phyloP scores from a whole-genome alignment of 1,140 invertebrate species.

The Neoseiulus cucumeris region DNA sequence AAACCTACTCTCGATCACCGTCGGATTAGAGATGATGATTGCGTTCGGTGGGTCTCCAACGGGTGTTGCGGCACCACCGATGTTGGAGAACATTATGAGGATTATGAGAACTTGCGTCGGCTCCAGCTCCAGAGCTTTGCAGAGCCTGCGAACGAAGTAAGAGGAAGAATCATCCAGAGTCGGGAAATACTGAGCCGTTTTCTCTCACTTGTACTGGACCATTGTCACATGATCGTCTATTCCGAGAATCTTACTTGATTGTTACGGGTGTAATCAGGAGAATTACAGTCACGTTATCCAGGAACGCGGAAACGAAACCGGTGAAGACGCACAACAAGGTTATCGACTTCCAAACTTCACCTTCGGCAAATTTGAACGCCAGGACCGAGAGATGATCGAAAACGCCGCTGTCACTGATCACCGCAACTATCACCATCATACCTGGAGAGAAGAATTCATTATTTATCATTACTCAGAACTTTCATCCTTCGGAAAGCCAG shows the following conservation, averaged over 20 bases:
- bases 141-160: conserved; percentile 39
- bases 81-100: conserved; percentile 68
- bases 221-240: no score
- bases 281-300: conserved; percentile 75
- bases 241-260: conserved; percentile 35
- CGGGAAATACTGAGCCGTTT: no score
- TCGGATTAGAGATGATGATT: conserved; percentile 56
- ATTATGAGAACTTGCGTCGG: conserved; percentile 56
- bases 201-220: no score
- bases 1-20: conserved; percentile 42
- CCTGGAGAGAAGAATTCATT: conserved; percentile 22
- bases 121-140: conserved; percentile 68
- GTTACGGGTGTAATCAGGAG: conserved; percentile 68
- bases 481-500: neutral
- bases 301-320: conserved; percentile 52
- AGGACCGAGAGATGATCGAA: conserved; percentile 64
- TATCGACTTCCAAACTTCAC: conserved; percentile 59
- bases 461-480: neutral
- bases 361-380: conserved; percentile 43
- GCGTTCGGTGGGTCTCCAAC: conserved; percentile 77
- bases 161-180: neutral
- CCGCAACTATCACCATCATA: conserved; percentile 74
- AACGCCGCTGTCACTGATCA: conserved; percentile 63
- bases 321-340: conserved; percentile 58
- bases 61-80: conserved; percentile 62